Evolutionary conservation across 2,797 vertebrate species (phyloP).

Genomic region (Enteromius unitaeniatus): DNA sequence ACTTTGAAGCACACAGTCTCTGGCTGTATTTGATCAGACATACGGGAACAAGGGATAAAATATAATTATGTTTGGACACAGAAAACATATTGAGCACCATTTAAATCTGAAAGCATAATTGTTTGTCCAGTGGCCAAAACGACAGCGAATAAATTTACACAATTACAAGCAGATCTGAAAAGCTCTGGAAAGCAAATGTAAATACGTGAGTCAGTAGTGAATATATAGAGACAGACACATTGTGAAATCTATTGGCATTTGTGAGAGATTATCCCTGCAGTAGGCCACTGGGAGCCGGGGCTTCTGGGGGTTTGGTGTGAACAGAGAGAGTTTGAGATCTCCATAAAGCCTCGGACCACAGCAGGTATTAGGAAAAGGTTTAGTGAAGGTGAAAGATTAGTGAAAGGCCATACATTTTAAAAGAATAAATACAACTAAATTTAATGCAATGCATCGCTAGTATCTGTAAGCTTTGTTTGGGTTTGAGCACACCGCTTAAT

Average conservation of each 20-base stretch:
- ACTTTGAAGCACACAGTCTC: background rate
- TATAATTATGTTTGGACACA: constrained; percentile 33
- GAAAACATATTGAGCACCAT: constrained; percentile 3
- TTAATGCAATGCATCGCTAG: background rate
- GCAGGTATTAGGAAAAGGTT: constrained; percentile 41
- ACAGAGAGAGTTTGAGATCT: constrained; percentile 63
- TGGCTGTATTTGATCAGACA: constrained; percentile 5
- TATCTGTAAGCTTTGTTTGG: background rate
- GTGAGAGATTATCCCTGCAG: constrained; percentile 46
- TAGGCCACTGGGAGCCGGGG: constrained; percentile 7
- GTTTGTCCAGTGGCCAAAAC: constrained; percentile 34
- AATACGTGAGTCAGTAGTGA: constrained; percentile 4
- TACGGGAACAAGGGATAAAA: background rate
- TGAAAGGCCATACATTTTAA: background rate
- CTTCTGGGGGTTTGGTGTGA: constrained; percentile 39
- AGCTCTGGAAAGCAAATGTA: constrained; percentile 7
- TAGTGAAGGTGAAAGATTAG: constrained; percentile 31
- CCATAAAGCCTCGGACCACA: constrained; percentile 28
- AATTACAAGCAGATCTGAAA: background rate
- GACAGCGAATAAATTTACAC: constrained; percentile 4
- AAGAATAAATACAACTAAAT: background rate
- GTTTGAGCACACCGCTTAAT: background rate
- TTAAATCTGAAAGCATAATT: constrained; percentile 21
- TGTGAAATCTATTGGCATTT: constrained; percentile 43
- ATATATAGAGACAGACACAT: background rate